phyloP scores from a whole-genome alignment of 2,113 vertebrate genomes.

The Bufo bufo region DNA sequence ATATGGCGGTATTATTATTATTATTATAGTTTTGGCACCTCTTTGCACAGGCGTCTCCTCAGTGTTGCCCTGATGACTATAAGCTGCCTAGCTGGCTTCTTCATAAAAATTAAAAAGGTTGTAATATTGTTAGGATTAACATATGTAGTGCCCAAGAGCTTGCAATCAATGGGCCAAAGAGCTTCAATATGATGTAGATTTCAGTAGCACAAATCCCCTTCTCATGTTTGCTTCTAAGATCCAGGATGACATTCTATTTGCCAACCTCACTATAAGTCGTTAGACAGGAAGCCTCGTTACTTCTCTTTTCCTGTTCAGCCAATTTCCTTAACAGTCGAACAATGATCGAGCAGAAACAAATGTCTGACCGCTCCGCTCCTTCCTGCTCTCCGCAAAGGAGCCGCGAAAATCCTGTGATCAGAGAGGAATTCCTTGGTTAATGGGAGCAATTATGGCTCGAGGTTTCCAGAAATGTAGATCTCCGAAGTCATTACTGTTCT shows the following conservation, averaged over 20 bases:
- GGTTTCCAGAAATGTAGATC: background rate
- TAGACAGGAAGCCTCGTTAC: constrained; percentile 34
- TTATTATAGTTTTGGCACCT: too few relatives aligned
- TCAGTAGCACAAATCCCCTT: background rate
- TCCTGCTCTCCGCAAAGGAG: background rate
- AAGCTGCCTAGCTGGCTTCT: too few relatives aligned
- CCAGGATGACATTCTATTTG: background rate
- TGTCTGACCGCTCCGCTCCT: background rate
- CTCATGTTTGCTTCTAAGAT: too few relatives aligned
- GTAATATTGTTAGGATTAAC: too few relatives aligned
- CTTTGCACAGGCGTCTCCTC: too few relatives aligned
- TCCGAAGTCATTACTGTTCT: background rate
- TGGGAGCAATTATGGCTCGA: background rate
- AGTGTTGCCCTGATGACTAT: too few relatives aligned
- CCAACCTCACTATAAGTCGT: background rate
- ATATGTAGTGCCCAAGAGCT: too few relatives aligned
- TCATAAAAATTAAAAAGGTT: too few relatives aligned
- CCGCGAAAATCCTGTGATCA: background rate
- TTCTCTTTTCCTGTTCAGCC: constrained; percentile 47
- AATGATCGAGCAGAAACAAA: constrained; percentile 50
- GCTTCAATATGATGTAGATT: background rate
- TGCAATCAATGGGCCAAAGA: too few relatives aligned
- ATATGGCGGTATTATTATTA: too few relatives aligned
- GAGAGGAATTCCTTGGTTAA: background rate
- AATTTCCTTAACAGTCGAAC: constrained; percentile 38